These are phyloP conservation scores for Prenolepis imparis DNA, from an alignment of 2,888 invertebrate species.

Conservation along the genomic window DNA sequence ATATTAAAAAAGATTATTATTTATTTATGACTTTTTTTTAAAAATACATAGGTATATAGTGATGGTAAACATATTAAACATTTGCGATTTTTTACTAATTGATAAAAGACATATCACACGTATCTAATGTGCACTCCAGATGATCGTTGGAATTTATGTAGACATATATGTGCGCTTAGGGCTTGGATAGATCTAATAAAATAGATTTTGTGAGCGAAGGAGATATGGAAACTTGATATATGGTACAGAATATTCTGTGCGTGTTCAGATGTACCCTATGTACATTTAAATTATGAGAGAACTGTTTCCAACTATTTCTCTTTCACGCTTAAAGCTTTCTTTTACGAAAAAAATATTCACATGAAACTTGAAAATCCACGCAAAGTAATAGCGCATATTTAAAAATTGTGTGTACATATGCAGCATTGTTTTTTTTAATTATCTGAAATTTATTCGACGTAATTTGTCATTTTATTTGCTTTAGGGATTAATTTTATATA, in stretches of 20 bases:
- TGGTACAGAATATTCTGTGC: conserved; percentile 4
- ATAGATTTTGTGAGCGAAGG: conserved; percentile 24
- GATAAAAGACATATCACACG: conserved; percentile 50
- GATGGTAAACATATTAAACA: not conserved
- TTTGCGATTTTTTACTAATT: conserved; percentile 4
- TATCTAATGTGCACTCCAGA: conserved; percentile 44
- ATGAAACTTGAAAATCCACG: not conserved
- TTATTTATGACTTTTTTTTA: not conserved
- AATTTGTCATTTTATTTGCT: not conserved
- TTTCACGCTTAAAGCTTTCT: conserved; percentile 3
- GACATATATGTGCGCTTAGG: not conserved
- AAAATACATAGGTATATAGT: not conserved
- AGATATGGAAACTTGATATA: conserved; percentile 1
- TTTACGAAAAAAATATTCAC: conserved; percentile 15
- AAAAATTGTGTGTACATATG: not conserved
- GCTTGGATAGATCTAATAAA: conserved; percentile 4
- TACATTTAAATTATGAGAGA: conserved; percentile 21
- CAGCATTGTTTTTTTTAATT: not conserved
- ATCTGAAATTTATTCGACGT: not conserved
- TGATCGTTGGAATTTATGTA: conserved; percentile 9
- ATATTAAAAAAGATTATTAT: not conserved
- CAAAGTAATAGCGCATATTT: no score
- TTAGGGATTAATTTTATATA: not conserved
- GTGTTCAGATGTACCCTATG: conserved; percentile 19
- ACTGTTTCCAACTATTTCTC: not conserved